Base-by-base conservation (phyloP, 2,113 vertebrate genomes). In the Pitta sordida region DNA sequence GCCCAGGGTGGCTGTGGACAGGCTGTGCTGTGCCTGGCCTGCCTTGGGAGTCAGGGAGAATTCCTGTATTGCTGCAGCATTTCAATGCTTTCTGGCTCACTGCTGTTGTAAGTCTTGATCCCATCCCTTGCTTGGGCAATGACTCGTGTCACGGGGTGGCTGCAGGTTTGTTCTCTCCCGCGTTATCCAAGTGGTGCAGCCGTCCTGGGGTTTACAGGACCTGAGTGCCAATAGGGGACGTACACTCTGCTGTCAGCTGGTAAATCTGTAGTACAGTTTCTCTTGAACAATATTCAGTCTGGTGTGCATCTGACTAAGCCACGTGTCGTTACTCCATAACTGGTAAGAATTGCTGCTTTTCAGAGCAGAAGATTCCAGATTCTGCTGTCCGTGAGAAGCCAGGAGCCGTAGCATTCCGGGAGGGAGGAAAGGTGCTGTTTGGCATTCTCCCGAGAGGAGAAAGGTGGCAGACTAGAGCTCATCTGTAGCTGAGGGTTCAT, bases 381-480 rank as follows among this genome's bases (percentile, higher is more conserved):
- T 53, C 37, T 59, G 78, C 59, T 69, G n/a, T 76, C 16, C 30
- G 46, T 73, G 87, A 14, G 67, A 19, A 53, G 62, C 71, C 32
- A 32, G 69, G 52, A 71, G 15, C 52, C 0, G 5, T 17, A 58
- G 10, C 14, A 8, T 52, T 13, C 6, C 8, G 19, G 15, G 65
- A 43, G 67, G 67, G 78, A 75, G 56, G 67, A 43, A 14, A 32
- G 9, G 65, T 56, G 83, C 94, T 83, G 51, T 83, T 93, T 80
- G 67, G 78, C 87, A 48, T 27, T 46, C 67, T 91, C 48, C 53
- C 49, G 23, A 3, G 13, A 24, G 67, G 67, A 83, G 75, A 65
- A 96, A 90, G 94, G 95, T 94, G 96, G 90, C 91, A 94, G 89
- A 95, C 29, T 83, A 70, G 96, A 96, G 91, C 84, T 93, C 83